Percentiles rank a stretch among this genome's conserved stretches.
Conservation (phyloP, 1,140 invertebrate genomes). For the Platyura marginata region DNA sequence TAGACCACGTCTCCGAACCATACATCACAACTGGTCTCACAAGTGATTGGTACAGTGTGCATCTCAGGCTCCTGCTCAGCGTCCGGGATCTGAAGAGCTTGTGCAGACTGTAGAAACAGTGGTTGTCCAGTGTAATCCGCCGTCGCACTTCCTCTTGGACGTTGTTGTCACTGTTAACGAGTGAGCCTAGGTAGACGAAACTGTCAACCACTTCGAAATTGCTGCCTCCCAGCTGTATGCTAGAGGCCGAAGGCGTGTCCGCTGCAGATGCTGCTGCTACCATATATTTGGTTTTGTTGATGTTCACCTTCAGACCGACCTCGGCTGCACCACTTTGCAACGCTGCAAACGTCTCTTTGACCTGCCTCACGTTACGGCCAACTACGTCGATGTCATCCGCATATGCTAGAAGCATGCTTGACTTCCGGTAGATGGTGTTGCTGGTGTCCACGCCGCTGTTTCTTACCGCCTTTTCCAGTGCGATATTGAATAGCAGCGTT, state of each 20-base stretch:
- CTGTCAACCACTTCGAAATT: conserved; percentile 1
- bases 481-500: conserved; percentile 6
- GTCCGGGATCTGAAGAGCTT: background rate
- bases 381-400: conserved; percentile 6
- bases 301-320: conserved; percentile 1
- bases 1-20: conserved; percentile 2
- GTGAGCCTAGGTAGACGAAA: conserved; percentile 3
- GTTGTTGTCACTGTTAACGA: conserved; percentile 1
- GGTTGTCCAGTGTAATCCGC: background rate
- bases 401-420: conserved; percentile 2
- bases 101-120: background rate
- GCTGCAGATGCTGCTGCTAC: background rate
- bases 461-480: conserved; percentile 3
- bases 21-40: conserved; percentile 4
- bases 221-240: background rate
- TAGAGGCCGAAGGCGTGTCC: background rate
- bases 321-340: background rate
- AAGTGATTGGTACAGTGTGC: conserved; percentile 2
- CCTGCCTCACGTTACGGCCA: background rate
- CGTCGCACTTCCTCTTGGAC: background rate
- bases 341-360: background rate
- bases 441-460: background rate
- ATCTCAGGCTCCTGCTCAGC: background rate
- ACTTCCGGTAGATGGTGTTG: background rate
- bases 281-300: conserved; percentile 1